These are phyloP conservation scores for Raja brachyura DNA, from an alignment of 2,113 vertebrate species.

Conservation along the genomic window DNA sequence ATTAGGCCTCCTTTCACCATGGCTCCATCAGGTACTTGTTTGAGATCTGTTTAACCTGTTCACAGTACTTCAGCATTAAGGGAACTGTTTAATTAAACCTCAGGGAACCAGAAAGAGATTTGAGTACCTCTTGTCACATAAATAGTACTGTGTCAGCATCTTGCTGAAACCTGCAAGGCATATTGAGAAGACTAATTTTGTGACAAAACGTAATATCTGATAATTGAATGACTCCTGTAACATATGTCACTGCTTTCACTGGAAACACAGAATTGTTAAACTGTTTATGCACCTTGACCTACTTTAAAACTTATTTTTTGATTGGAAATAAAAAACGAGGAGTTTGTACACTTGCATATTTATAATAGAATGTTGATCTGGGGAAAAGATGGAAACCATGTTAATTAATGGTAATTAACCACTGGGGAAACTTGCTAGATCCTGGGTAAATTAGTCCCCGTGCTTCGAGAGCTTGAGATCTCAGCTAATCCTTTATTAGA, in stretches of 20 bases:
- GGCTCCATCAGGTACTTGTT: slow-evolving; percentile 38
- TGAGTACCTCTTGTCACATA: slow-evolving; percentile 60
- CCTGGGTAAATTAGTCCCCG: slow-evolving; percentile 71
- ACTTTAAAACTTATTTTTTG: not conserved
- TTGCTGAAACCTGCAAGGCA: slow-evolving; percentile 51
- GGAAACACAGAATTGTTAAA: not conserved
- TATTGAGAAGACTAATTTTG: slow-evolving; percentile 52
- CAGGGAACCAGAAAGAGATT: slow-evolving; percentile 49
- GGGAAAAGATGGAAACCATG: slow-evolving; percentile 68
- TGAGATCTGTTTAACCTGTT: slow-evolving; percentile 50
- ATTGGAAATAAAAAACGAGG: not conserved
- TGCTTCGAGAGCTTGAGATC: slow-evolving; percentile 65
- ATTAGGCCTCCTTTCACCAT: slow-evolving; percentile 42
- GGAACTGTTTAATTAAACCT: slow-evolving; percentile 71
- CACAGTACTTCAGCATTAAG: slow-evolving; percentile 53
- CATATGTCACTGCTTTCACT: not conserved
- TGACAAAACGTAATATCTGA: not conserved
- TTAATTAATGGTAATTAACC: slow-evolving; percentile 79
- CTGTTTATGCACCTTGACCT: not conserved
- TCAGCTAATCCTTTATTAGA: slow-evolving; percentile 74
- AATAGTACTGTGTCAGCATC: slow-evolving; percentile 49
- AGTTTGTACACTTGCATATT: slow-evolving; percentile 31
- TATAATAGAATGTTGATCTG: slow-evolving; percentile 26
- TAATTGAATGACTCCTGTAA: not conserved
- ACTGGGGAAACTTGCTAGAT: slow-evolving; percentile 63